Percentiles rank a stretch among this genome's conserved stretches.
Evolutionary conservation across 2,888 invertebrate species (phyloP).

Genomic region (Coenonympha arcania): DNA sequence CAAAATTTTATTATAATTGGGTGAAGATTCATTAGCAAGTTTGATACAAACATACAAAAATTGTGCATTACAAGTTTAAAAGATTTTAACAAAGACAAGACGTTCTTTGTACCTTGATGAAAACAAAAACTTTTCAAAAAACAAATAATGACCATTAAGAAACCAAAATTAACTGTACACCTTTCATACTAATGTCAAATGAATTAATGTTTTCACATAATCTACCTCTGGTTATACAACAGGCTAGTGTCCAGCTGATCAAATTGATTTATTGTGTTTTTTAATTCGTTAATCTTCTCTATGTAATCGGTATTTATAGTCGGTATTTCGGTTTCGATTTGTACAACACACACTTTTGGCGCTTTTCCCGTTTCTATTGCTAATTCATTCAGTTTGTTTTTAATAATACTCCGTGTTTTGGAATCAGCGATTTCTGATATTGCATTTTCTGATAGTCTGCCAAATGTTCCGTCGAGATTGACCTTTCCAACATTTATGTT

Average conservation of each 20-base stretch:
- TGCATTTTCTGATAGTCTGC: slow-evolving; percentile 10
- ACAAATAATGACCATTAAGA: too few relatives aligned
- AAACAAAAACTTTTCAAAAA: too few relatives aligned
- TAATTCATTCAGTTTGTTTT: slow-evolving; percentile 25
- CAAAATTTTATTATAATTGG: too few relatives aligned
- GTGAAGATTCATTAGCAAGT: too few relatives aligned
- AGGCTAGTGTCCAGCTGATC: slow-evolving; percentile 75
- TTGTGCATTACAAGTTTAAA: too few relatives aligned
- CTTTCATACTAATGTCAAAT: too few relatives aligned
- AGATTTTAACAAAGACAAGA: too few relatives aligned
- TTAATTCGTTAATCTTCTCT: slow-evolving; percentile 75
- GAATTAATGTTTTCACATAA: too few relatives aligned
- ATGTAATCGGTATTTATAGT: slow-evolving; percentile 72
- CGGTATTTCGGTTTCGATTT: slow-evolving; percentile 53
- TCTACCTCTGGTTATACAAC: slow-evolving; percentile 79
- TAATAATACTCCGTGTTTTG: slow-evolving; percentile 10
- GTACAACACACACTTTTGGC: slow-evolving; percentile 53
- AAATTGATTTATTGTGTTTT: slow-evolving; percentile 77
- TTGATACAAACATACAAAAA: too few relatives aligned
- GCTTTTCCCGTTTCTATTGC: slow-evolving; percentile 38
- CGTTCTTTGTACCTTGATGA: too few relatives aligned
- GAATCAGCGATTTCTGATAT: slow-evolving; percentile 7
- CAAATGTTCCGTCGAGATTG: slow-evolving; percentile 6
- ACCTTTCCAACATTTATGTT: slow-evolving; percentile 35
- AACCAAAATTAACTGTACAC: too few relatives aligned